Percentiles rank a stretch among this genome's conserved stretches.
These are phyloP conservation scores for Heteractis magnifica DNA, from an alignment of 92 coral and sea anemone genomes.

Conservation along the genomic window DNA sequence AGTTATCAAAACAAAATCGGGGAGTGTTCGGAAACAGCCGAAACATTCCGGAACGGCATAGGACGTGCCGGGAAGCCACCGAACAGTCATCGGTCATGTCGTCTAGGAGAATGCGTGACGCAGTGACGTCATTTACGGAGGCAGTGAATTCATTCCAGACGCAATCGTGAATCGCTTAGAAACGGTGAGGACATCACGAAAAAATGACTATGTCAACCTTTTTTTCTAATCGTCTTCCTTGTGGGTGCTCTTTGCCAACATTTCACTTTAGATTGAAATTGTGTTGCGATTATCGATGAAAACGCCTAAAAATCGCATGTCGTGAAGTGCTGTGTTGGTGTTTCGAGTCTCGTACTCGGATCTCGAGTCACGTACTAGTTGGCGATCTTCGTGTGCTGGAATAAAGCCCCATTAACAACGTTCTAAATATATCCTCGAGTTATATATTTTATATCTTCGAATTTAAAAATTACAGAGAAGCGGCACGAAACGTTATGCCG, in stretches of 20 bases:
- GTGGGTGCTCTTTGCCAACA: neutral
- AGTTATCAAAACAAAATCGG: slow-evolving; percentile 7
- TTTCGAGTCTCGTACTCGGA: neutral
- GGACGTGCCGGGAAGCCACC: slow-evolving; percentile 26
- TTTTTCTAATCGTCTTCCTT: neutral
- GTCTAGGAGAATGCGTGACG: slow-evolving; percentile 32
- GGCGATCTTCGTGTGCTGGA: neutral
- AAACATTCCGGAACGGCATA: slow-evolving; percentile 13
- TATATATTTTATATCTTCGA: neutral
- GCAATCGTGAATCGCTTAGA: slow-evolving; percentile 15
- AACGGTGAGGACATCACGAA: neutral
- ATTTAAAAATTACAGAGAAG: neutral
- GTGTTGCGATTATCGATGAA: neutral
- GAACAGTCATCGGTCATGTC: slow-evolving; percentile 7
- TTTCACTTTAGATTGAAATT: neutral
- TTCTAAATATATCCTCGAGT: neutral
- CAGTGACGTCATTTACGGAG: slow-evolving; percentile 33
- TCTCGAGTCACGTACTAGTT: neutral
- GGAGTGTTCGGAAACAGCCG: slow-evolving; percentile 42
- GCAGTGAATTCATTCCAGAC: slow-evolving; percentile 9
- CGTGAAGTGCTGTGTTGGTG: neutral
- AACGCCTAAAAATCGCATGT: neutral
- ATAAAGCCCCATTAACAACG: slow-evolving; percentile 1
- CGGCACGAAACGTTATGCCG: neutral
- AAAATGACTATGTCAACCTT: neutral